A percentile compares a stretch with the other conserved stretches of the same genome.
Evolutionary conservation across 1,140 invertebrate species (phyloP).

Genomic region (Philopotamus ludificatus): DNA sequence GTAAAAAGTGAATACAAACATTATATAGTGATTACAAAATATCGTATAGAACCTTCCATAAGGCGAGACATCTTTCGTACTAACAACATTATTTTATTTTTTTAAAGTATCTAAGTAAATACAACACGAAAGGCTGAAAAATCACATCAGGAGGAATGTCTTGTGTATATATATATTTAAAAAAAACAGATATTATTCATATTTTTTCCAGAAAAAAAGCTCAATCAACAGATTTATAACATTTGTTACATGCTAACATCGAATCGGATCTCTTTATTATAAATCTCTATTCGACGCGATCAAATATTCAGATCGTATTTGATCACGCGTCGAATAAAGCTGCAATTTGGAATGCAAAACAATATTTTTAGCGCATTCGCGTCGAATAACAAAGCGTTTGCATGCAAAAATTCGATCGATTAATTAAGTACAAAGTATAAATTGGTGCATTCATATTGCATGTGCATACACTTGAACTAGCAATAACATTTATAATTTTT

Average conservation of each 20-base stretch:
- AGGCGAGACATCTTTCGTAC: slow-evolving; percentile 19
- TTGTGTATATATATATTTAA: background rate
- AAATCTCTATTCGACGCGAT: too few relatives aligned
- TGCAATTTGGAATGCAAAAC: too few relatives aligned
- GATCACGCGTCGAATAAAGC: too few relatives aligned
- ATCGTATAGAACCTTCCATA: slow-evolving; percentile 28
- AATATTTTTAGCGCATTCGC: too few relatives aligned
- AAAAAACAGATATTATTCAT: background rate
- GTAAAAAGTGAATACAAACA: slow-evolving; percentile 19
- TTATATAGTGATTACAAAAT: slow-evolving; percentile 25
- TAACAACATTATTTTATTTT: slow-evolving; percentile 4
- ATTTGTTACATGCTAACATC: too few relatives aligned
- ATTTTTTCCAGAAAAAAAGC: background rate
- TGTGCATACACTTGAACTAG: slow-evolving; percentile 38
- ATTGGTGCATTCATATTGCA: slow-evolving; percentile 33
- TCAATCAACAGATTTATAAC: too few relatives aligned
- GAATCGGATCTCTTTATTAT: too few relatives aligned
- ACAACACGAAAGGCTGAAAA: slow-evolving; percentile 26
- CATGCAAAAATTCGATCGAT: too few relatives aligned
- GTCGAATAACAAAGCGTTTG: too few relatives aligned
- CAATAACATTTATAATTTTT: slow-evolving; percentile 33
- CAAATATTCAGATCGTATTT: too few relatives aligned
- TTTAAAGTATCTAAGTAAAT: slow-evolving; percentile 19
- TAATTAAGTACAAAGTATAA: too few relatives aligned
- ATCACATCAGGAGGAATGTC: slow-evolving; percentile 17